These are phyloP conservation scores for Drosophila trapezifrons DNA, from an alignment of 1,140 invertebrate species.

Conservation along the genomic window DNA sequence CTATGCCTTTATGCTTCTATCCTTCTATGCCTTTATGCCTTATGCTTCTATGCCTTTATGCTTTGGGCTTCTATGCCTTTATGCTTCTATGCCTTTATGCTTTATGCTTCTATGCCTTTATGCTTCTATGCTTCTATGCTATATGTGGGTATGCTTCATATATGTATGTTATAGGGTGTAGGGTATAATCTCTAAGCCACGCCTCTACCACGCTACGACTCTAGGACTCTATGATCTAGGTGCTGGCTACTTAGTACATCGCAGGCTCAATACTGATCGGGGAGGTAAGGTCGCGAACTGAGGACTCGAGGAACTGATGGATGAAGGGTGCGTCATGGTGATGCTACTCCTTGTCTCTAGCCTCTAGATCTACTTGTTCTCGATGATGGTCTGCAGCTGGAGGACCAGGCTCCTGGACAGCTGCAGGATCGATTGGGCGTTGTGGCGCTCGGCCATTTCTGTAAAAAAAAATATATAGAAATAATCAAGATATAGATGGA, in stretches of 20 bases:
- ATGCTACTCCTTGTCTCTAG: background rate
- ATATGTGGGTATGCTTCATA: background rate
- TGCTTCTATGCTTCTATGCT: background rate
- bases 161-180: no score
- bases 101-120: constrained; percentile 3
- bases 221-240: constrained; percentile 29
- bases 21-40: background rate
- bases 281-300: constrained; percentile 40
- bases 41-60: background rate
- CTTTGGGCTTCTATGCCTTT: no score
- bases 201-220: background rate
- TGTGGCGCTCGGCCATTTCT: constrained; percentile 98
- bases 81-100: background rate
- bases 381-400: constrained; percentile 95
- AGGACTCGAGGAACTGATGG: constrained; percentile 28
- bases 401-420: constrained; percentile 93
- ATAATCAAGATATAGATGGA: no score
- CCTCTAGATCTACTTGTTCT: constrained; percentile 89
- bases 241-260: constrained; percentile 52
- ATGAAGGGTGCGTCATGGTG: background rate
- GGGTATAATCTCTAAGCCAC: constrained; percentile 1
- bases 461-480: no score
- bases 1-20: background rate
- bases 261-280: constrained; percentile 67
- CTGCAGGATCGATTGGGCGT: constrained; percentile 91